Percentiles rank a stretch among this genome's conserved stretches.
These are phyloP conservation scores for Calidris pygmaea DNA, from an alignment of 2,113 vertebrate species.

Conservation along the genomic window DNA sequence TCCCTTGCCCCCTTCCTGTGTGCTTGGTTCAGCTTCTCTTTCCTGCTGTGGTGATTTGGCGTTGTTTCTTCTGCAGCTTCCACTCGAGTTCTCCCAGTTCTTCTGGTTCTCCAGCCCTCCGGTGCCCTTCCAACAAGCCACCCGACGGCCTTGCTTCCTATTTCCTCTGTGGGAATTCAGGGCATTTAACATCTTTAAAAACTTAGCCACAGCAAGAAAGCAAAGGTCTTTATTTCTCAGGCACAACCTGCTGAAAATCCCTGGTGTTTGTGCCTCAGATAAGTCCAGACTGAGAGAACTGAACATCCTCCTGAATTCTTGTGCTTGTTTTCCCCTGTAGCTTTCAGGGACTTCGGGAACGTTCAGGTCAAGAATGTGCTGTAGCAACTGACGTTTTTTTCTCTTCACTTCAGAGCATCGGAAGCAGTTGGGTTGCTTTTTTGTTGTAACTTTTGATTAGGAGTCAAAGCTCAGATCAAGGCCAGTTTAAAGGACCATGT, in stretches of 20 bases:
- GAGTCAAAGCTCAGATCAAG: neutral
- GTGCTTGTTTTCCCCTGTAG: neutral
- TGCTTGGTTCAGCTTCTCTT: neutral
- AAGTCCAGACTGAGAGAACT: neutral
- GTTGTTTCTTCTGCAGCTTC: neutral
- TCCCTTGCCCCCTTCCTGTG: neutral
- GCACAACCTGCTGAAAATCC: neutral
- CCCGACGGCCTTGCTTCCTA: accelerated
- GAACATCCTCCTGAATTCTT: neutral
- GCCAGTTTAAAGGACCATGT: neutral
- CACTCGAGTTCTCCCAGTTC: neutral
- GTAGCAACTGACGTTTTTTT: neutral
- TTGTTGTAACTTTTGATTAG: neutral
- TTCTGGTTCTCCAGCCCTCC: neutral
- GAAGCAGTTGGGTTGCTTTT: neutral
- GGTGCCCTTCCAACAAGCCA: neutral
- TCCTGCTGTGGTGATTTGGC: neutral
- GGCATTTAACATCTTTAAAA: neutral
- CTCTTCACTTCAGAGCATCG: neutral
- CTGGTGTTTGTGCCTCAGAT: neutral
- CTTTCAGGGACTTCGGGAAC: neutral
- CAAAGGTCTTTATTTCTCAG: neutral
- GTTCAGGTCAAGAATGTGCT: neutral
- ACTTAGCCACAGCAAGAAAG: neutral
- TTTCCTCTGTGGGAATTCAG: neutral